Evolutionary conservation across 2,113 vertebrate species (phyloP).

Genomic region (Paramormyrops kingsleyae): DNA sequence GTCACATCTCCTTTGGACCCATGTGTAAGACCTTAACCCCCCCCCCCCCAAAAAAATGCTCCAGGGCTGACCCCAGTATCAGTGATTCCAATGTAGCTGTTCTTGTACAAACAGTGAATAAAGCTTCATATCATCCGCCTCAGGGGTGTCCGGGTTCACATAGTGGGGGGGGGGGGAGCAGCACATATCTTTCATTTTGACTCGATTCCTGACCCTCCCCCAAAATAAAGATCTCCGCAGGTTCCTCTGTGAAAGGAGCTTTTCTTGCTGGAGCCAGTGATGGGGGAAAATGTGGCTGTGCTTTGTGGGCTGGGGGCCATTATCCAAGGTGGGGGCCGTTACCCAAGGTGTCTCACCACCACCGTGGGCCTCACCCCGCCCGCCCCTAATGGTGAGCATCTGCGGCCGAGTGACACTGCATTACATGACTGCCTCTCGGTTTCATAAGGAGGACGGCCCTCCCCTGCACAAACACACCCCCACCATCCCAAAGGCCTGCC

Average conservation of each 20-base stretch:
- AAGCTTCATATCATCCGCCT: neutral
- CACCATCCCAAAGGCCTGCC: neutral
- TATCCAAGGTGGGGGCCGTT: neutral
- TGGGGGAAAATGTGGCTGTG: neutral
- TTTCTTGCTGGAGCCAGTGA: neutral
- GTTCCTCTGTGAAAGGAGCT: neutral
- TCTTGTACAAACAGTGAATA: neutral
- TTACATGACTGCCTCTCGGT: neutral
- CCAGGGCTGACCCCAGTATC: neutral
- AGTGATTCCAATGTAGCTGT: neutral
- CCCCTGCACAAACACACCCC: neutral
- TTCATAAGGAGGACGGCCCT: neutral
- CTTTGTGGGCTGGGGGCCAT: neutral
- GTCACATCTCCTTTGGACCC: neutral
- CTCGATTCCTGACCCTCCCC: neutral
- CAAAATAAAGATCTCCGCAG: neutral
- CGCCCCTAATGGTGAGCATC: neutral
- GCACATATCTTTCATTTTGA: neutral
- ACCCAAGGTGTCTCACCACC: too few relatives aligned
- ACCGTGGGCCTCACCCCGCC: neutral
- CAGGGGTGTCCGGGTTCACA: neutral
- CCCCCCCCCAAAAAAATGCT: neutral
- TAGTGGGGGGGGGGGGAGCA: neutral
- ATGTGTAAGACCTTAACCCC: neutral
- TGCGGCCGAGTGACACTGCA: neutral